A percentile compares a stretch with the other conserved stretches of the same genome.
These are phyloP conservation scores for Venusia cambrica DNA, from an alignment of 2,888 invertebrate species.

Conservation along the genomic window DNA sequence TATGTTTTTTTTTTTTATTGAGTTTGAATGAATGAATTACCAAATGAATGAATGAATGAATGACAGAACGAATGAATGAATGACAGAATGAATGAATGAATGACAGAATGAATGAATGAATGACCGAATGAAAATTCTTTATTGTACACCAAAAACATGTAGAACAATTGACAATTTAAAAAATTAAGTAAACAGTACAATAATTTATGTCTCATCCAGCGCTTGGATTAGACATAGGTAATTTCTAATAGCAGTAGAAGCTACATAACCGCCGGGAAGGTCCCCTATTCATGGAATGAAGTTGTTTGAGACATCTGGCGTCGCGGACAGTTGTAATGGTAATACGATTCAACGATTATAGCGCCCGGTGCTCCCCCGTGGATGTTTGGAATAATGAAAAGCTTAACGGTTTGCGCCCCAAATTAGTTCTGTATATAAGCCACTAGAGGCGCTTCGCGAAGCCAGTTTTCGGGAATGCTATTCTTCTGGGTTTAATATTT, in stretches of 20 bases:
- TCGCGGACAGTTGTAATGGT: conserved; percentile 75
- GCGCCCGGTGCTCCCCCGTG: conserved; percentile 52
- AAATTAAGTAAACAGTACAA: too few species aligned
- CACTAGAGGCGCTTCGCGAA: conserved; percentile 20
- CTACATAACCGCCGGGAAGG: conserved; percentile 42
- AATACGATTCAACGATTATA: conserved; percentile 78
- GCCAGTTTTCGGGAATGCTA: conserved; percentile 13
- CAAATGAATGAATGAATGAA: too few species aligned
- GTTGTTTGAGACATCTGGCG: conserved; percentile 74
- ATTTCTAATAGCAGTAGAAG: conserved; percentile 34
- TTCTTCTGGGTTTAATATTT: conserved; percentile 10
- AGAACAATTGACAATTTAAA: too few species aligned
- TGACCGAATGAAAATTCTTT: too few species aligned
- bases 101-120: too few species aligned
- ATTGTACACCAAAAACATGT: too few species aligned
- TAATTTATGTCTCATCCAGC: too few species aligned
- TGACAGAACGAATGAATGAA: too few species aligned
- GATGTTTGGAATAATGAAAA: conserved; percentile 71
- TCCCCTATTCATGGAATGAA: conserved; percentile 62
- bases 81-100: too few species aligned
- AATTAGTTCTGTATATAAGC: conserved; percentile 69
- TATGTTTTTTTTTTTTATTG: too few species aligned
- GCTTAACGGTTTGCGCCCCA: conserved; percentile 61
- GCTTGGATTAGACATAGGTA: too few species aligned
- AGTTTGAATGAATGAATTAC: conserved; percentile 1